These are phyloP conservation scores for Ploceus nigricollis DNA, from an alignment of 2,113 vertebrate species.

Conservation along the genomic window DNA sequence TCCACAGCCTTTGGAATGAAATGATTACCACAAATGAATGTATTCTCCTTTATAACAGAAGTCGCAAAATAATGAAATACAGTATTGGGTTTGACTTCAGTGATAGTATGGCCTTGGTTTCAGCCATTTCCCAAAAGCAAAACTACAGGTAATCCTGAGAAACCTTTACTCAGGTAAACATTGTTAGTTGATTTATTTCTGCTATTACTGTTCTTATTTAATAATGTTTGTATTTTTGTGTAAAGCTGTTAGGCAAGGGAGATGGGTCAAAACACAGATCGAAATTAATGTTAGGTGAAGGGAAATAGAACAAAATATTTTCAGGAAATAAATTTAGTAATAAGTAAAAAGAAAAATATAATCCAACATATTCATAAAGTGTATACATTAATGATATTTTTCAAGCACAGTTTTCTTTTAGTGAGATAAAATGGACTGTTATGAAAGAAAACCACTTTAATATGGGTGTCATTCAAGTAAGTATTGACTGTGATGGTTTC, in stretches of 20 bases:
- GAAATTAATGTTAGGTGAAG: not conserved
- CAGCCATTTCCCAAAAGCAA: not conserved
- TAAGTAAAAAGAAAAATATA: not conserved
- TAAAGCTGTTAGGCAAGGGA: not conserved
- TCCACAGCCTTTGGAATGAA: not conserved
- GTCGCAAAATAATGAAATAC: not conserved
- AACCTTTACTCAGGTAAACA: not conserved
- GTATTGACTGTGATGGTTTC: not conserved
- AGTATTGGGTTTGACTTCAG: not conserved
- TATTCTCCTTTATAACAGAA: not conserved
- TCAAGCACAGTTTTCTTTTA: not conserved
- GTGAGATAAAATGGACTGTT: not conserved
- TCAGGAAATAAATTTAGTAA: not conserved
- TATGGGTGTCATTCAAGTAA: not conserved
- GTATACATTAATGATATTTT: not conserved
- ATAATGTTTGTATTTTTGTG: not conserved
- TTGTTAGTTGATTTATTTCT: not conserved
- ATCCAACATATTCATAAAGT: not conserved
- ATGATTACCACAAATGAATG: not conserved
- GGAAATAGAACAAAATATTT: not conserved
- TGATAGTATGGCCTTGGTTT: not conserved
- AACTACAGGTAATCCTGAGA: not conserved
- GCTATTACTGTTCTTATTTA: not conserved
- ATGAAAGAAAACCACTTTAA: not conserved
- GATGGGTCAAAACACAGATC: not conserved